phyloP scores from a whole-genome alignment of 1,140 invertebrate genomes.

The Zaprionus ornatus region DNA sequence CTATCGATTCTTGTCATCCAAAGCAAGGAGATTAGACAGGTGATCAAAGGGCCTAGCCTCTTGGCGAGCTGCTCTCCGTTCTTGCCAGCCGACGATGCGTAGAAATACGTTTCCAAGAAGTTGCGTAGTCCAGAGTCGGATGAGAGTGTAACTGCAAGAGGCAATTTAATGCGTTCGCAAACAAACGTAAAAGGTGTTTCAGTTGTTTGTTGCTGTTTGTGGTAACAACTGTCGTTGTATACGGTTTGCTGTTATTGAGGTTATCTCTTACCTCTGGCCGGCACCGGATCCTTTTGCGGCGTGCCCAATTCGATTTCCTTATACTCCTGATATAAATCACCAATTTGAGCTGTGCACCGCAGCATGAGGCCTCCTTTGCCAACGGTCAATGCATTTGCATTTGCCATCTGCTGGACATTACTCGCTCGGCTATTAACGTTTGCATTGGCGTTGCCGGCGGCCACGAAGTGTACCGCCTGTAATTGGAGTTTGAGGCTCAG shows the following conservation, averaged over 20 bases:
- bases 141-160: slow-evolving; percentile 71
- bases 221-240: background rate
- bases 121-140: slow-evolving; percentile 59
- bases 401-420: slow-evolving; percentile 56
- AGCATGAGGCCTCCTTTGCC: slow-evolving; percentile 83
- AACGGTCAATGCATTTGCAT: slow-evolving; percentile 52
- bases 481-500: slow-evolving; percentile 82
- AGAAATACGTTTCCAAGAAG: slow-evolving; percentile 72
- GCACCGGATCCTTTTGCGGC: slow-evolving; percentile 85
- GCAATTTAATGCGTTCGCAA: slow-evolving; percentile 35
- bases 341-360: slow-evolving; percentile 85
- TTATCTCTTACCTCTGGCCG: slow-evolving; percentile 85
- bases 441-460: slow-evolving; percentile 53
- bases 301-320: slow-evolving; percentile 85
- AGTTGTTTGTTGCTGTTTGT: slow-evolving; percentile 26
- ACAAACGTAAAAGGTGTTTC: slow-evolving; percentile 12
- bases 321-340: slow-evolving; percentile 85
- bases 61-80: background rate
- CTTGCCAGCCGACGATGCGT: slow-evolving; percentile 48
- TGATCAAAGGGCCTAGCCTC: slow-evolving; percentile 9
- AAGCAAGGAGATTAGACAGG: slow-evolving; percentile 30
- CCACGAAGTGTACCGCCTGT: slow-evolving; percentile 76
- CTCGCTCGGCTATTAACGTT: slow-evolving; percentile 24
- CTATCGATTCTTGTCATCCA: slow-evolving; percentile 45
- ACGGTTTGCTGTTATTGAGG: slow-evolving; percentile 27